Conservation (phyloP, 2,797 vertebrate species). For the Arctocebus calabarensis region DNA sequence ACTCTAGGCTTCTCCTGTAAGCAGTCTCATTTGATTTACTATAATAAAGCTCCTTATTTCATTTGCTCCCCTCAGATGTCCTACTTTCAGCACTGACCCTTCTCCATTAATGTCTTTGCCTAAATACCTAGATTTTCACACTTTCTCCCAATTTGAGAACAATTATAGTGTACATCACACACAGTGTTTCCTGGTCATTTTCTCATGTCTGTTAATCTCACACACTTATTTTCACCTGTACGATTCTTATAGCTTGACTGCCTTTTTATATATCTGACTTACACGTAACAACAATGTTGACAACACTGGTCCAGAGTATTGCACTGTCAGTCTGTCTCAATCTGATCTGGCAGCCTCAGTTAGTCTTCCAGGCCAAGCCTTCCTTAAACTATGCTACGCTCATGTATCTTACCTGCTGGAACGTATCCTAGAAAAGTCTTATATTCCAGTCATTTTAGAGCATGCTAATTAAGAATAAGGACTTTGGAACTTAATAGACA, state of each 20-base stretch:
- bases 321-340: not conserved
- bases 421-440: conserved; percentile 13
- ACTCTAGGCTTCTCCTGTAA: not conserved
- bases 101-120: conserved; percentile 47
- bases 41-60: conserved; percentile 25
- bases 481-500: conserved; percentile 26
- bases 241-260: not conserved
- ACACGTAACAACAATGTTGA: not conserved
- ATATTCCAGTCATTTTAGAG: conserved; percentile 41
- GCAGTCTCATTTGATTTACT: not conserved
- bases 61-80: conserved; percentile 18
- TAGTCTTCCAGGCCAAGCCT: not conserved
- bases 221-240: not conserved
- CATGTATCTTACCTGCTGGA: not conserved
- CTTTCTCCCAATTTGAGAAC: not conserved
- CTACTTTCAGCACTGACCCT: conserved; percentile 6
- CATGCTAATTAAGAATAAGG: conserved; percentile 44
- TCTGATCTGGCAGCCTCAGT: not conserved
- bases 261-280: conserved; percentile 17
- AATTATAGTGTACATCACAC: not conserved
- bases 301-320: not conserved
- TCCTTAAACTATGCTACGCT: not conserved
- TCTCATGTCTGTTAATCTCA: conserved; percentile 5
- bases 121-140: not conserved
- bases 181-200: not conserved